Evolutionary conservation across 92 coral and sea anemone genomes (phyloP).

Genomic region (Virgularia gustaviana): DNA sequence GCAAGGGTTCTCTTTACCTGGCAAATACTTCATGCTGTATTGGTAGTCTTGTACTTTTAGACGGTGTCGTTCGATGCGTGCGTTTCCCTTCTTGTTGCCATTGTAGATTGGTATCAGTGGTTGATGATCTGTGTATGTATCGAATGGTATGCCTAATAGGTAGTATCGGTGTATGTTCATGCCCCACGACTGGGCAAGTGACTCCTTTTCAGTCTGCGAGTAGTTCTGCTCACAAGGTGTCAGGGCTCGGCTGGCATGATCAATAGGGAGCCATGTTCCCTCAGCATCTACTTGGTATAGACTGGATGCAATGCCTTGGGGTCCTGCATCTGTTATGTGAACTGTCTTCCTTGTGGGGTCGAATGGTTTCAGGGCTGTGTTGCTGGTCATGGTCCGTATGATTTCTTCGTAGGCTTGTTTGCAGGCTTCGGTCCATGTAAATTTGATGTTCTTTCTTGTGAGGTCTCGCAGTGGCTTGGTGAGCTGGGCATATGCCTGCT

Average conservation of each 20-base stretch:
- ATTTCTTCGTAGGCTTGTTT: slow-evolving; percentile 25
- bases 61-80: slow-evolving; percentile 9
- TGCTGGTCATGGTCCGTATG: slow-evolving; percentile 7
- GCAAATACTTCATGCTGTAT: slow-evolving; percentile 5
- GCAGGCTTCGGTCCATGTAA: slow-evolving; percentile 1
- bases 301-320: slow-evolving; percentile 1
- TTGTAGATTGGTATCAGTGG: slow-evolving; percentile 26
- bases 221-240: no score
- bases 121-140: slow-evolving; percentile 15
- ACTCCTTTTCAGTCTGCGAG: no score
- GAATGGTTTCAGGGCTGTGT: background rate
- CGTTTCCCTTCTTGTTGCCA: slow-evolving; percentile 15
- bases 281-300: no score
- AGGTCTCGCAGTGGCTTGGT: slow-evolving; percentile 26
- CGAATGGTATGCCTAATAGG: slow-evolving; percentile 1
- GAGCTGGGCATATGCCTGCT: slow-evolving; percentile 6
- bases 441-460: slow-evolving; percentile 8
- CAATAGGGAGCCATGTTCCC: no score
- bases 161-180: no score
- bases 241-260: no score
- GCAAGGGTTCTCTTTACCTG: background rate
- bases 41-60: slow-evolving; percentile 11
- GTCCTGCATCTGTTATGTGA: background rate
- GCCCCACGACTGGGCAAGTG: no score
- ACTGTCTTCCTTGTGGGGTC: background rate